Conservation (phyloP, 2,888 invertebrate species). For the Dicranocentrus wangi region DNA sequence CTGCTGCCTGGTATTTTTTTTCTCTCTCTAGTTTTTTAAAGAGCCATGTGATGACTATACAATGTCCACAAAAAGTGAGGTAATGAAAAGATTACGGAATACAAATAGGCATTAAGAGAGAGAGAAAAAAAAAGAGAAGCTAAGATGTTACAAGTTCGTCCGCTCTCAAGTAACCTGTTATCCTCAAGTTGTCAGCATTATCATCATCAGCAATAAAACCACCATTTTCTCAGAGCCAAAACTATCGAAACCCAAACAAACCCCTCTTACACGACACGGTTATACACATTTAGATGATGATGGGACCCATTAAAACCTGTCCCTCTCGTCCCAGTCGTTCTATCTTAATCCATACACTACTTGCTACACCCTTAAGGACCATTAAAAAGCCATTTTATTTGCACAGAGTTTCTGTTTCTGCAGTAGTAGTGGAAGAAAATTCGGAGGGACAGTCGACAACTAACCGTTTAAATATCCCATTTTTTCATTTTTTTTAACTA, state of each 20-base stretch:
- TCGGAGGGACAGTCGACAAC: not conserved
- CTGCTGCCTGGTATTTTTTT: too few species aligned
- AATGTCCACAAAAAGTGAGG: slow-evolving; percentile 39
- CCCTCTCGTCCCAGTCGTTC: not conserved
- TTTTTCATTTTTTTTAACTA: slow-evolving; percentile 31
- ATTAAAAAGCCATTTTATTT: slow-evolving; percentile 47
- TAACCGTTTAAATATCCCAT: too few species aligned
- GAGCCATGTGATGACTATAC: slow-evolving; percentile 45
- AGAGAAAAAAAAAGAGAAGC: too few species aligned
- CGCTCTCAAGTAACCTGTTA: slow-evolving; percentile 48
- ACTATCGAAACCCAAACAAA: too few species aligned
- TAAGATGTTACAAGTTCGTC: too few species aligned
- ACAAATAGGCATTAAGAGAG: slow-evolving; percentile 46
- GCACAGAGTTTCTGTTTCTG: slow-evolving; percentile 52
- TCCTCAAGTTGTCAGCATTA: slow-evolving; percentile 50
- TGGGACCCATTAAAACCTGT: slow-evolving; percentile 54
- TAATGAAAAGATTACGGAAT: slow-evolving; percentile 54
- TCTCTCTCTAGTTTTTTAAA: too few species aligned
- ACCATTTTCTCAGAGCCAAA: slow-evolving; percentile 36
- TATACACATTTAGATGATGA: not conserved
- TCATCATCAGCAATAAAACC: slow-evolving; percentile 49
- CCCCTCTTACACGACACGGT: too few species aligned
- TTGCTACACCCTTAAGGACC: slow-evolving; percentile 52
- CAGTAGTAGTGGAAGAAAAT: not conserved
- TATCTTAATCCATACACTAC: slow-evolving; percentile 29